phyloP scores from a whole-genome alignment of 1,140 invertebrate species.

The Leucophenga varia region DNA sequence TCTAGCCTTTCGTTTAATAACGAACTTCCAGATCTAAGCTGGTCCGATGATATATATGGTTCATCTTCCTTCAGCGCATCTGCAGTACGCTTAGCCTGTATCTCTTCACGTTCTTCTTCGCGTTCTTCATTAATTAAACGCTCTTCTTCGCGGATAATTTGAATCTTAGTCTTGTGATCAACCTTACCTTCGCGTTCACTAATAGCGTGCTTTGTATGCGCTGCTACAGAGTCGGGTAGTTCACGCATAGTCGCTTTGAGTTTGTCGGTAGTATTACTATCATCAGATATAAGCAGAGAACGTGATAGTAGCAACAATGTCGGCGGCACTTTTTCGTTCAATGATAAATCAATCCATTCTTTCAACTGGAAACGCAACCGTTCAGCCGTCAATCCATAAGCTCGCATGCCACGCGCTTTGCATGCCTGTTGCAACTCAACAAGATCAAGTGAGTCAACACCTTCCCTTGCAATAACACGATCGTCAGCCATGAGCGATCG shows the following conservation, averaged over 20 bases:
- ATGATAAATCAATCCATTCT: slow-evolving; percentile 93
- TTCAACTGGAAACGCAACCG: slow-evolving; percentile 78
- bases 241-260: slow-evolving; percentile 87
- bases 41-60: no score
- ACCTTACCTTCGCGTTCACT: slow-evolving; percentile 91
- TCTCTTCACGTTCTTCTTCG: slow-evolving; percentile 66
- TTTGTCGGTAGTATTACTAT: slow-evolving; percentile 83
- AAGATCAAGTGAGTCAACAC: slow-evolving; percentile 81
- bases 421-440: slow-evolving; percentile 90
- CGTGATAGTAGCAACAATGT: slow-evolving; percentile 87
- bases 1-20: no score
- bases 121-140: slow-evolving; percentile 85
- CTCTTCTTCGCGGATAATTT: slow-evolving; percentile 87
- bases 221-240: slow-evolving; percentile 80
- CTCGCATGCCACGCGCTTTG: slow-evolving; percentile 90
- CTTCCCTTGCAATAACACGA: slow-evolving; percentile 92
- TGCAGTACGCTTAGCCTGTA: slow-evolving; percentile 17
- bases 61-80: no score
- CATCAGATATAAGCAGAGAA: slow-evolving; percentile 87
- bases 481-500: slow-evolving; percentile 89
- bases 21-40: no score
- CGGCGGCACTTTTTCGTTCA: slow-evolving; percentile 91
- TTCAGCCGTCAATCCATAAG: slow-evolving; percentile 88
- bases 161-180: slow-evolving; percentile 85
- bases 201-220: slow-evolving; percentile 85